phyloP scores from a whole-genome alignment of 2,113 vertebrate species.

The Pristiophorus japonicus region DNA sequence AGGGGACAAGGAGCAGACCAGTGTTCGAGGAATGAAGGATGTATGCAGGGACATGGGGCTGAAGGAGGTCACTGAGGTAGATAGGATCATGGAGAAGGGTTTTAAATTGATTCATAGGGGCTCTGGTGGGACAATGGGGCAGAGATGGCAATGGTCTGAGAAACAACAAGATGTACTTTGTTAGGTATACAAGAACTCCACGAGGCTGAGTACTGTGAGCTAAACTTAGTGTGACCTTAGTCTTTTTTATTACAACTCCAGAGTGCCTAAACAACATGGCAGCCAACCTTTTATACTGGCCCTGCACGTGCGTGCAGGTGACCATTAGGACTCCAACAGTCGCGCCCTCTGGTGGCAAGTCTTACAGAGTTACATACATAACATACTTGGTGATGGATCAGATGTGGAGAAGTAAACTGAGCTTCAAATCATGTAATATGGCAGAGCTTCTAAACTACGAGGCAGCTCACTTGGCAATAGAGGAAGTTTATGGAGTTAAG shows the following conservation, averaged over 20 bases:
- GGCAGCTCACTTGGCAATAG: not conserved
- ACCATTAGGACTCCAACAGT: too few species aligned
- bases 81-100: not conserved
- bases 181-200: too few species aligned
- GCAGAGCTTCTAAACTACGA: not conserved
- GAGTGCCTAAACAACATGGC: too few species aligned
- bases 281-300: too few species aligned
- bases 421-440: not conserved
- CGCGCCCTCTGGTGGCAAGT: too few species aligned
- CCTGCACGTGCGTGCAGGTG: too few species aligned
- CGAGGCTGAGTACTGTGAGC: too few species aligned
- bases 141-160: not conserved
- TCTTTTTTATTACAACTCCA: too few species aligned
- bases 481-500: not conserved
- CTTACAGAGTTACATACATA: too few species aligned
- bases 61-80: not conserved
- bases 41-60: too few species aligned
- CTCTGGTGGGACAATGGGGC: not conserved
- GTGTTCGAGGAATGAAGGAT: not conserved
- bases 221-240: too few species aligned
- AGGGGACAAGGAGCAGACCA: too few species aligned
- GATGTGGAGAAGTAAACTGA: not conserved
- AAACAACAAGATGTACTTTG: not conserved
- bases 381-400: not conserved
- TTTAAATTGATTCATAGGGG: not conserved